phyloP scores from a whole-genome alignment of 2,113 vertebrate genomes.

The Monopterus albus region DNA sequence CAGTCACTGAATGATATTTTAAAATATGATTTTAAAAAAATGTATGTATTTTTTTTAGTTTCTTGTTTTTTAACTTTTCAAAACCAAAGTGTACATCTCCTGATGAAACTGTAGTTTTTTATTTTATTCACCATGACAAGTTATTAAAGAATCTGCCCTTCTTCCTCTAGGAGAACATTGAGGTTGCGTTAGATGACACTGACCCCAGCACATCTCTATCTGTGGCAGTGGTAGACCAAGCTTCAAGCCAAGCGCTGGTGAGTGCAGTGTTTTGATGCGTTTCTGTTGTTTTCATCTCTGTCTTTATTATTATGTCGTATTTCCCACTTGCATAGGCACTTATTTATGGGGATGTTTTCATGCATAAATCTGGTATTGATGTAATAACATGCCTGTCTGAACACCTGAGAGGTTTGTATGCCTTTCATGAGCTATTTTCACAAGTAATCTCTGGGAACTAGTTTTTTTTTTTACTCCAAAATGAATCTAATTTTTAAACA shows the following conservation, averaged over 20 bases:
- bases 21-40: not conserved
- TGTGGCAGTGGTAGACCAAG: slow-evolving; percentile 90
- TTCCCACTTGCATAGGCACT: not conserved
- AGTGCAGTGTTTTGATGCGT: slow-evolving; percentile 39
- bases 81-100: not conserved
- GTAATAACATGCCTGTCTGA: slow-evolving; percentile 4
- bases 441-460: not conserved
- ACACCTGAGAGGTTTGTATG: not conserved
- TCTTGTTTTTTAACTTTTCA: not conserved
- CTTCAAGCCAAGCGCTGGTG: slow-evolving; percentile 94
- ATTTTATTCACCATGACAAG: not conserved
- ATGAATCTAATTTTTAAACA: slow-evolving; percentile 10
- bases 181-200: slow-evolving; percentile 89
- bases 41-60: not conserved
- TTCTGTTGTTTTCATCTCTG: slow-evolving; percentile 13
- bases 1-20: not conserved
- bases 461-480: slow-evolving; percentile 22
- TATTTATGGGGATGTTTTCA: slow-evolving; percentile 1
- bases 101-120: not conserved
- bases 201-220: slow-evolving; percentile 86
- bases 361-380: not conserved
- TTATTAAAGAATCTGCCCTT: slow-evolving; percentile 25
- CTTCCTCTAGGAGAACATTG: slow-evolving; percentile 92
- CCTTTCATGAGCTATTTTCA: slow-evolving; percentile 44
- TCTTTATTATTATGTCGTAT: not conserved